Evolutionary conservation across 23 tunicate genomes (phyloP).

Genomic region (Styela plicata): DNA sequence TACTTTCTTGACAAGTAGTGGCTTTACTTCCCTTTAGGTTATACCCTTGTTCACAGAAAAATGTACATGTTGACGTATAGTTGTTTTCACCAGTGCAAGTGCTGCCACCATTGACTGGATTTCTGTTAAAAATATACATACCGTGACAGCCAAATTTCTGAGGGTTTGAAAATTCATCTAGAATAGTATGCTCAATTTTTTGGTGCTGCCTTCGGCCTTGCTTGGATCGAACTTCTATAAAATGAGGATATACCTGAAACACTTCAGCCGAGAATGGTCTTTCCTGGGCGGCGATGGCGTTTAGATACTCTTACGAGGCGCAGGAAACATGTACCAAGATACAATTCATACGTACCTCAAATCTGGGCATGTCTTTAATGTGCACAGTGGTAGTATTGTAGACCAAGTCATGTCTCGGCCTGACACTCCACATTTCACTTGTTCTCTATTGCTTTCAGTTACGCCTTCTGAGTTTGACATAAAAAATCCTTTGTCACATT

Average conservation of each 20-base stretch:
- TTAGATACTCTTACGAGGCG: too few species aligned
- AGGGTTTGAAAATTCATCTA: too few species aligned
- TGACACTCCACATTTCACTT: neutral
- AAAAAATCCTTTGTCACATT: conserved; percentile 13
- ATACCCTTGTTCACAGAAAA: conserved; percentile 4
- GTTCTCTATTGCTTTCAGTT: neutral
- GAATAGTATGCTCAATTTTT: too few species aligned
- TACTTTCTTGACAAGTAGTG: neutral
- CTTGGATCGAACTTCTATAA: too few species aligned
- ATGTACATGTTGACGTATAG: neutral
- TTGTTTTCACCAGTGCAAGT: neutral
- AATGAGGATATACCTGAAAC: too few species aligned
- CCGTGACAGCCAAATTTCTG: too few species aligned
- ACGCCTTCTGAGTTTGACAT: neutral
- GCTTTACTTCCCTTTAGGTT: neutral
- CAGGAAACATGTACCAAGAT: too few species aligned
- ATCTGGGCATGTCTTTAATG: neutral
- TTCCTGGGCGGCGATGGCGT: too few species aligned
- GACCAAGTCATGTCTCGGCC: conserved; percentile 18
- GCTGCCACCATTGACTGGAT: neutral
- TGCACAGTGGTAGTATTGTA: neutral
- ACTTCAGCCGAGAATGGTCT: too few species aligned
- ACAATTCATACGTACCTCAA: neutral
- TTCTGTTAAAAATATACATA: neutral
- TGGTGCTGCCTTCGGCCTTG: too few species aligned